Evolutionary conservation across 2,888 invertebrate species (phyloP).

Genomic region (Allygus modestus): DNA sequence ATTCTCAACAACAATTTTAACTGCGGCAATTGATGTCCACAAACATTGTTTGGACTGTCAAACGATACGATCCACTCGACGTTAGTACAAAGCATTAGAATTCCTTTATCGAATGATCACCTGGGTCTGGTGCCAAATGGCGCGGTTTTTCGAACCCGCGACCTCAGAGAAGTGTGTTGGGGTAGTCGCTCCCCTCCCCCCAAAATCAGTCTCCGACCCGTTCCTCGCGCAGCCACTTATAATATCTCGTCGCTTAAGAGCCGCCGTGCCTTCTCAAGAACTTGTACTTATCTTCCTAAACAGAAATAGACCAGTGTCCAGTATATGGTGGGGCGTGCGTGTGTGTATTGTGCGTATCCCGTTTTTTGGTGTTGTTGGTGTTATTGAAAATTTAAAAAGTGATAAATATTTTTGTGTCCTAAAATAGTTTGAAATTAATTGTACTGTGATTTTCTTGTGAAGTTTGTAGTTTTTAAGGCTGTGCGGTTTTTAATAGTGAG

Average conservation of each 20-base stretch:
- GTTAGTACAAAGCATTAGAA: background rate
- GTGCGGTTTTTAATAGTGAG: too few species aligned
- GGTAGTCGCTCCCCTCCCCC: conserved; percentile 34
- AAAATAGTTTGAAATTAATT: too few species aligned
- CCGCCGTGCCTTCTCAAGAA: conserved; percentile 38
- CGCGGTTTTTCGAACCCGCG: conserved; percentile 7
- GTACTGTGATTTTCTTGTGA: too few species aligned
- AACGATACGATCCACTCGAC: background rate
- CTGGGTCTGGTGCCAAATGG: conserved; percentile 28
- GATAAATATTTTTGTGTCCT: too few species aligned
- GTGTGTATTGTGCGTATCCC: conserved; percentile 9
- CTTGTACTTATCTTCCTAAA: conserved; percentile 15
- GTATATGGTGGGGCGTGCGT: background rate
- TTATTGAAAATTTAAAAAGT: too few species aligned
- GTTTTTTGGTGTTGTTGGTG: too few species aligned
- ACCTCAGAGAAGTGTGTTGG: conserved; percentile 13
- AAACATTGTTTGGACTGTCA: background rate
- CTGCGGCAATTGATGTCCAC: background rate
- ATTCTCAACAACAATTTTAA: background rate
- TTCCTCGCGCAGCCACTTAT: conserved; percentile 25
- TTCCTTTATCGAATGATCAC: conserved; percentile 2
- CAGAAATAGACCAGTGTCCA: conserved; percentile 5
- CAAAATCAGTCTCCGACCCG: background rate
- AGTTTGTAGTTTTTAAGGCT: too few species aligned
- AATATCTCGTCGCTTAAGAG: conserved; percentile 41